Base-by-base conservation (phyloP, 1,140 invertebrate species). In the Elysia chlorotica region DNA sequence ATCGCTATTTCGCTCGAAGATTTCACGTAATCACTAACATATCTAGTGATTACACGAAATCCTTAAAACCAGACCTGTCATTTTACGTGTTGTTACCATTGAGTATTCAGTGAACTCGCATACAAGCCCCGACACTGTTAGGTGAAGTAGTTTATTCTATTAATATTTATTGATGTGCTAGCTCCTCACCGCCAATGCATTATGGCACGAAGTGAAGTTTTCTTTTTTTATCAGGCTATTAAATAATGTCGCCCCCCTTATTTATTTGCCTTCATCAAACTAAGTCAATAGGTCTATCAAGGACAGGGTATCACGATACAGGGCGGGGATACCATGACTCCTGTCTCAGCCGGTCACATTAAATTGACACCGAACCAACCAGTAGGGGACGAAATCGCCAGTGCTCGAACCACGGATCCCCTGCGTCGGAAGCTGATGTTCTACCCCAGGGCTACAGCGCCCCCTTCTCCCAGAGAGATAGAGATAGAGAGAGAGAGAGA, bases 21-120 rank as follows among this genome's bases (percentile, higher is more conserved):
- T 59, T 59, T 23, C 19, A 59, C 56, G 28, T 59, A 30, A 23
- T 30, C 41, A 48, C 41, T 48, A n/a, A 48, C 10, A 48, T 48
- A 14, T 48, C 41, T 48, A 48, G 41, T 48, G n/a, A 48, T 48
- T 48, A 48, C 41, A 48, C 41, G 41, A 48, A 48, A 48, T 48
- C 41, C 41, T 48, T 48, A 48, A 48, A 48, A 48, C n/a, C n/a
- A 48, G 41, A 48, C 41, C 41, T 48, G n/a, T 48, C 41, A 59
- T 59, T 59, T 59, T 59, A 59, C 56, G 56, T 59, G 56, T 59
- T 59, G 10, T 59, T 59, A 59, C 56, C 25, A 59, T 25, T 59
- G 56, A 59, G 56, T 25, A 23, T 59, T 59, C 56, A 59, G 10
- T 59, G 56, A 59, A 59, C 25, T 59, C 56, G 25, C 19, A 25